A percentile compares a stretch with the other conserved stretches of the same genome.
Evolutionary conservation across 1,140 invertebrate species (phyloP).

Genomic region (Drosophila baimaii): DNA sequence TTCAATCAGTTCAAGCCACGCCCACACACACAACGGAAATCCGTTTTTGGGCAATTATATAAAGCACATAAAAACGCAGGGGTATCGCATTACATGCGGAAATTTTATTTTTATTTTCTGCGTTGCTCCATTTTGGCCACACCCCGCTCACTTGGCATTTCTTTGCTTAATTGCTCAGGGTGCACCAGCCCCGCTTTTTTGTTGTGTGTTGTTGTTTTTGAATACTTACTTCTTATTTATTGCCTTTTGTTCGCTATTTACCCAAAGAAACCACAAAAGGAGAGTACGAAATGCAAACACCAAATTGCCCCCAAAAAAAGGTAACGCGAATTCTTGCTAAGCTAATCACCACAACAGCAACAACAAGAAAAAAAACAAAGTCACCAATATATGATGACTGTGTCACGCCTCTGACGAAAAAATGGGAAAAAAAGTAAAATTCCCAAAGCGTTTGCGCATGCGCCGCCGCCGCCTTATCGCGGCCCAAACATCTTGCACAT

Average conservation of each 20-base stretch:
- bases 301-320: constrained; percentile 46
- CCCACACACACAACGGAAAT: constrained; percentile 73
- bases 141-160: constrained; percentile 60
- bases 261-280: constrained; percentile 43
- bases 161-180: constrained; percentile 63
- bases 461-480: constrained; percentile 64
- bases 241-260: constrained; percentile 75
- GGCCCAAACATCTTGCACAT: constrained; percentile 72
- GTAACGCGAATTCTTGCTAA: constrained; percentile 81
- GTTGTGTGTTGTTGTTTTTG: no score
- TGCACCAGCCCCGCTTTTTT: constrained; percentile 38
- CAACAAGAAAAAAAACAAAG: constrained; percentile 45
- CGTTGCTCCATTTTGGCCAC: constrained; percentile 52
- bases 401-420: constrained; percentile 49
- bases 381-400: constrained; percentile 55
- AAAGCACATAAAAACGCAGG: constrained; percentile 40
- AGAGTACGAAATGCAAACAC: constrained; percentile 45
- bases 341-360: constrained; percentile 68
- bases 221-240: constrained; percentile 52
- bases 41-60: constrained; percentile 72
- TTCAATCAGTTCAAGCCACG: constrained; percentile 69
- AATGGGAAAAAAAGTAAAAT: not conserved
- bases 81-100: constrained; percentile 69
- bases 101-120: constrained; percentile 45
- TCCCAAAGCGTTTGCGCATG: constrained; percentile 63